phyloP scores from a whole-genome alignment of 2,888 invertebrate genomes.

The Nymphalis urticae region DNA sequence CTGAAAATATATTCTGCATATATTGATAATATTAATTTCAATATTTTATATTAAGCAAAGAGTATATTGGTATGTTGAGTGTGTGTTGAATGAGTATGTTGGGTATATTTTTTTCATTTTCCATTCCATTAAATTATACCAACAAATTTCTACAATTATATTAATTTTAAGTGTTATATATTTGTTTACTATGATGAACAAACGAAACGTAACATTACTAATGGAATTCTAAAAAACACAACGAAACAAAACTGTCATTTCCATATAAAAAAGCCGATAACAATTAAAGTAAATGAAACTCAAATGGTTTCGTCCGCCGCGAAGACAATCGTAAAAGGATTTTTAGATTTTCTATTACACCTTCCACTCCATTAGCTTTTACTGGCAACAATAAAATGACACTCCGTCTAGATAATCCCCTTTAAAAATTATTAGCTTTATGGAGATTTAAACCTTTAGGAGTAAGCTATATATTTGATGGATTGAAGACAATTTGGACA shows the following conservation, averaged over 20 bases:
- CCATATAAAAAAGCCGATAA: slow-evolving; percentile 19
- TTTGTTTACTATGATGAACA: too few species aligned
- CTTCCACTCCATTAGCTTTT: slow-evolving; percentile 52
- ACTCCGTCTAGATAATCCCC: slow-evolving; percentile 51
- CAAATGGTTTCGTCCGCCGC: slow-evolving; percentile 33
- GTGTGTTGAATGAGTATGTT: too few species aligned
- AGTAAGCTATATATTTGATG: not conserved
- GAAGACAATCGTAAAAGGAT: slow-evolving; percentile 40
- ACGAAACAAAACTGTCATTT: not conserved
- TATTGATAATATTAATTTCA: too few species aligned
- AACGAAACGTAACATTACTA: too few species aligned
- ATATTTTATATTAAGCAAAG: too few species aligned
- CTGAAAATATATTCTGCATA: too few species aligned
- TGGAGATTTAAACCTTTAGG: slow-evolving; percentile 20
- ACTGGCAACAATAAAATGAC: slow-evolving; percentile 58
- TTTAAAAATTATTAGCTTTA: slow-evolving; percentile 37
- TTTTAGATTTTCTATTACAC: slow-evolving; percentile 43
- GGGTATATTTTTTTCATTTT: too few species aligned
- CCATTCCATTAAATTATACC: too few species aligned
- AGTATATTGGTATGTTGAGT: too few species aligned
- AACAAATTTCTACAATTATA: too few species aligned
- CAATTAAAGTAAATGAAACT: slow-evolving; percentile 37
- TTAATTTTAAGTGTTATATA: too few species aligned
- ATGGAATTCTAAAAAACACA: not conserved
- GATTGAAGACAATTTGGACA: not conserved